phyloP scores from a whole-genome alignment of 2,797 vertebrate genomes.

The Spinus olivaceus region DNA sequence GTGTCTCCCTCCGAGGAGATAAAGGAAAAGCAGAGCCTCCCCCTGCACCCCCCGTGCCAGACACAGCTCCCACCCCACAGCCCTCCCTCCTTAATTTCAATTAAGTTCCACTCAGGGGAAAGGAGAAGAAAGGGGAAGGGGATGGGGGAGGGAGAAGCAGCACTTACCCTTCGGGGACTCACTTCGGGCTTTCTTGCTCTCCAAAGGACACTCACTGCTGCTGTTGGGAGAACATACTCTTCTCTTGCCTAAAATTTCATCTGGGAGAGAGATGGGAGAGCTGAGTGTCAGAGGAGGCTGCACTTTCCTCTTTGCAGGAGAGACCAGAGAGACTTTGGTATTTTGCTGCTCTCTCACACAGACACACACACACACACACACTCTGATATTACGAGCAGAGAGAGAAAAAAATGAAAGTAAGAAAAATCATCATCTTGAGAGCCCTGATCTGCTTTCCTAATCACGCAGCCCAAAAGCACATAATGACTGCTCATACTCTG shows the following conservation, averaged over 20 bases:
- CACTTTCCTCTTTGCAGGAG: constrained; percentile 32
- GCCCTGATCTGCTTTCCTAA: constrained; percentile 49
- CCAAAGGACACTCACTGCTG: constrained; percentile 92
- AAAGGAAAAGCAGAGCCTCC: constrained; percentile 13
- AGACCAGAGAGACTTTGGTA: constrained; percentile 27
- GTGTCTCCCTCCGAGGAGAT: background rate
- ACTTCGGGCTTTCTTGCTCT: constrained; percentile 94
- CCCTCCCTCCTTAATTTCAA: constrained; percentile 21
- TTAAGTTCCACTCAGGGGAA: constrained; percentile 31
- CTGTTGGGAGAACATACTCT: constrained; percentile 89
- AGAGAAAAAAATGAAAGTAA: background rate
- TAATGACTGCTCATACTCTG: constrained; percentile 37
- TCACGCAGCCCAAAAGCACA: constrained; percentile 52
- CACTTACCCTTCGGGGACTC: constrained; percentile 93
- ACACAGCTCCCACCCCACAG: background rate
- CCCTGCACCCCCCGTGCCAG: background rate
- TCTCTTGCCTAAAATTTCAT: constrained; percentile 95
- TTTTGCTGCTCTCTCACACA: background rate
- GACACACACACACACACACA: background rate
- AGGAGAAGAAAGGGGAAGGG: constrained; percentile 41
- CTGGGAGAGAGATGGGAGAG: constrained; percentile 70
- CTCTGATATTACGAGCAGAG: background rate
- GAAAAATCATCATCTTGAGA: constrained; percentile 47
- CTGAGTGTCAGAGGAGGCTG: constrained; percentile 33
- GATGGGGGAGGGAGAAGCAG: constrained; percentile 2